Evolutionary conservation across 2,888 invertebrate genomes (phyloP), one percentile per base, ranked within the genome.

Genomic region (Rosalia funebris): DNA sequence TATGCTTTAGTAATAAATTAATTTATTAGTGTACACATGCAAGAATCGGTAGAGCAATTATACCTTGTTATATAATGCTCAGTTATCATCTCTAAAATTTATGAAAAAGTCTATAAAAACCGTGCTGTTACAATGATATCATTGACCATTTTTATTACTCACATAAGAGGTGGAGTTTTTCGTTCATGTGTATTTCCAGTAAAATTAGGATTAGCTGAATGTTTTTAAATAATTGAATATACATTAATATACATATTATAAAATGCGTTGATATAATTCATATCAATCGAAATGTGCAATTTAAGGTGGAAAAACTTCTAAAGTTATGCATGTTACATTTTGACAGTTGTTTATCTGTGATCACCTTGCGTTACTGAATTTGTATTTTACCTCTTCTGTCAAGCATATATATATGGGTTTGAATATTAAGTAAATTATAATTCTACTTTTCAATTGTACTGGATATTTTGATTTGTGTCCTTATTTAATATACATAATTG

Each of bases 181-280:
- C 60, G 66, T 63, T 65, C 66, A 62, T 66, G 69, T 72, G 69
- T 69, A 71, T 73, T 72, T 75, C 76, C 77, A 76, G 77, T 77
- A 77, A 77, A 65, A 67, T 68, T 80, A 80, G 80, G 77, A 65
- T 78, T 80, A 81, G 81, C 75, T 81, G 78, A 81, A 81, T 81
- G 81, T 81, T 81, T 81, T 81, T 79, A 79, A 80, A 80, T 80
- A 79, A 80, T 80, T 81, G 79, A 81, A 80, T 80, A 80, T 80
- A 80, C 77, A 79, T 79, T 79, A 80, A 34, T 79, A 81, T 79
- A 79, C 77, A 79, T 81, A 80, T 80, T 75, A 75, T 75, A 77
- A 74, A 78, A 79, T 76, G 78, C 79, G 79, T 81, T 81, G 80
- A 79, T 81, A 81, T 81, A 79, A 79, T 78, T 80, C 81, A 81